Evolutionary conservation across 1,140 invertebrate species (phyloP).

Genomic region (Apis laboriosa): DNA sequence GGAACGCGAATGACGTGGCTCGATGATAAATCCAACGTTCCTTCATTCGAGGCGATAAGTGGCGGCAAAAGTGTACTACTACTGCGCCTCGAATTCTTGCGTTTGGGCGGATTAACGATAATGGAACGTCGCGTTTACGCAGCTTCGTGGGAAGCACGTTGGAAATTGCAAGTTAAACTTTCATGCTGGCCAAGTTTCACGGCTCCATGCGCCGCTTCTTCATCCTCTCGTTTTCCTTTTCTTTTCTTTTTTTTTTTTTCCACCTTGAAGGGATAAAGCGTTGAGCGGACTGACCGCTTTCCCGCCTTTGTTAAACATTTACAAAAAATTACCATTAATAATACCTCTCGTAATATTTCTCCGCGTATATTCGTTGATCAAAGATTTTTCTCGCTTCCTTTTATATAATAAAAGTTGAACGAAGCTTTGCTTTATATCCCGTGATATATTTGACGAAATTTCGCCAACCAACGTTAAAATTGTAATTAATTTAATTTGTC

Average conservation of each 20-base stretch:
- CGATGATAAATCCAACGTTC: not conserved
- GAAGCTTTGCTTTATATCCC: too few relatives aligned
- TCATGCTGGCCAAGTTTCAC: not conserved
- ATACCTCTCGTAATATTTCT: too few relatives aligned
- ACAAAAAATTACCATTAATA: too few relatives aligned
- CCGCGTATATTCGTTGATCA: too few relatives aligned
- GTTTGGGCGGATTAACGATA: conserved; percentile 29
- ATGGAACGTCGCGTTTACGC: conserved; percentile 3
- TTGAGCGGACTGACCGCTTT: not conserved
- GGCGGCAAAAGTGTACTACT: not conserved
- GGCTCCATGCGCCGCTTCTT: not conserved
- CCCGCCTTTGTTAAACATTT: too few relatives aligned
- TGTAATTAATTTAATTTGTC: not conserved
- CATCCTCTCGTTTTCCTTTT: not conserved
- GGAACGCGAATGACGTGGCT: not conserved
- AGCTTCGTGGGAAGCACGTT: not conserved
- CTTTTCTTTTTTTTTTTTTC: not conserved
- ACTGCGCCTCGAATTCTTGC: not conserved
- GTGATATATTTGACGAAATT: too few relatives aligned
- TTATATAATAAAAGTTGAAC: too few relatives aligned
- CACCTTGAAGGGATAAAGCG: not conserved
- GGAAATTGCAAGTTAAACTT: conserved; percentile 1
- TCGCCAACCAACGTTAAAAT: not conserved
- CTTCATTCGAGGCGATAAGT: conserved; percentile 9
- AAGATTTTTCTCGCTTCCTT: too few relatives aligned